These are phyloP conservation scores for Salarias fasciatus DNA, from an alignment of 2,797 vertebrate species.

Conservation along the genomic window DNA sequence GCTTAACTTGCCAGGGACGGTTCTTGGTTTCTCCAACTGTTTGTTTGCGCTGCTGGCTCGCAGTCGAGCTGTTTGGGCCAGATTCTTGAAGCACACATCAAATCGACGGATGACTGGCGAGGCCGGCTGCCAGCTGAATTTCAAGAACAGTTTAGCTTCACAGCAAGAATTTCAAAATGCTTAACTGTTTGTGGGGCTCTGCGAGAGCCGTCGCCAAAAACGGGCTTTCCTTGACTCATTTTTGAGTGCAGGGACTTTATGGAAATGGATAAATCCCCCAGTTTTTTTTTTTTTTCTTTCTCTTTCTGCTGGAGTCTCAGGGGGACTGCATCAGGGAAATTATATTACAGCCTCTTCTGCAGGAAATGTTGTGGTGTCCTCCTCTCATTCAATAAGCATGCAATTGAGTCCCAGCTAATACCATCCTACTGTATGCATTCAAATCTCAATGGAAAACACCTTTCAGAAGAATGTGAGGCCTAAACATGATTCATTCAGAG, in stretches of 20 bases:
- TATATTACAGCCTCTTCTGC: constrained; percentile 27
- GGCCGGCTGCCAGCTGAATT: constrained; percentile 76
- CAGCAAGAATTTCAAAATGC: constrained; percentile 63
- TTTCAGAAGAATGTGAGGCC: constrained; percentile 24
- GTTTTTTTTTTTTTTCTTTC: constrained; percentile 17
- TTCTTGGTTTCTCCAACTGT: constrained; percentile 63
- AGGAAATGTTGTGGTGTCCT: constrained; percentile 26
- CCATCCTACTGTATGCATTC: constrained; percentile 11
- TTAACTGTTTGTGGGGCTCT: constrained; percentile 64
- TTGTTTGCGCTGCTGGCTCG: constrained; percentile 75
- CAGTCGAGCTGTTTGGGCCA: constrained; percentile 67
- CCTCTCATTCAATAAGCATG: constrained; percentile 24
- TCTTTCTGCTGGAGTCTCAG: constrained; percentile 19
- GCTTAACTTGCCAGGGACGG: constrained; percentile 45
- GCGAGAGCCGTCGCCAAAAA: constrained; percentile 36
- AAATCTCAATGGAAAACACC: constrained; percentile 28
- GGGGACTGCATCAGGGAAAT: constrained; percentile 29
- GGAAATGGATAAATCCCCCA: constrained; percentile 39
- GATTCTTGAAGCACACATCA: constrained; percentile 74
- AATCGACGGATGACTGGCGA: constrained; percentile 68
- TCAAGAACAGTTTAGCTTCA: constrained; percentile 76
- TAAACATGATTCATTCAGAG: constrained; percentile 30
- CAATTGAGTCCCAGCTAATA: constrained; percentile 27
- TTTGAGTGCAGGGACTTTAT: constrained; percentile 33
- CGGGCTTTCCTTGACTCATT: constrained; percentile 44